phyloP scores from a whole-genome alignment of 2,888 invertebrate genomes.

The Polia nebulosa region DNA sequence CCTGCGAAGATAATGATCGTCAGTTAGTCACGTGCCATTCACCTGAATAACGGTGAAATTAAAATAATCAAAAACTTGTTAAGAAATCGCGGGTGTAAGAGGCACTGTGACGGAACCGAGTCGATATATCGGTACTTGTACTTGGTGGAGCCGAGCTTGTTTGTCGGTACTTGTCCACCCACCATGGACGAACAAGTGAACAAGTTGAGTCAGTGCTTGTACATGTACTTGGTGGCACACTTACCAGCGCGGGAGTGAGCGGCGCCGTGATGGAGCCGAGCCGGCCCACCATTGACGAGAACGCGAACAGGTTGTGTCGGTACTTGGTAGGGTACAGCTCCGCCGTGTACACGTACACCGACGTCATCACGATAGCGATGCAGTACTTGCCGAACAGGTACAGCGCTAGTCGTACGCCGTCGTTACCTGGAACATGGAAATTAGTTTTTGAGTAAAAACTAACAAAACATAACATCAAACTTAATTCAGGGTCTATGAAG shows the following conservation, averaged over 20 bases:
- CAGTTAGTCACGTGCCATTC: no score
- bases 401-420: constrained; percentile 84
- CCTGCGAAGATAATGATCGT: constrained; percentile 63
- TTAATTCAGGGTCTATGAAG: no score
- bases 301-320: constrained; percentile 92
- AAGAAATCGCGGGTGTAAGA: no score
- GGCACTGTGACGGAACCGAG: no score
- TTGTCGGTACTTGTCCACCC: no score
- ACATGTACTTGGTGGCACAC: constrained; percentile 47
- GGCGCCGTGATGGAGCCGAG: constrained; percentile 93
- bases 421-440: constrained; percentile 70
- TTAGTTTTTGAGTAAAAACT: not conserved
- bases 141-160: no score
- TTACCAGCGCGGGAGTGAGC: constrained; percentile 92
- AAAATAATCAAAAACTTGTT: no score
- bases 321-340: constrained; percentile 93
- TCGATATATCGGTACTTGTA: no score
- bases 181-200: not conserved
- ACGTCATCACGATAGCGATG: constrained; percentile 92
- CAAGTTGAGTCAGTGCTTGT: no score
- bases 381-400: constrained; percentile 93
- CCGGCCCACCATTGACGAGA: constrained; percentile 93
- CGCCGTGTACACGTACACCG: constrained; percentile 92
- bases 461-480: no score
- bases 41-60: no score